These are phyloP conservation scores for Australoheros scitulus DNA, from an alignment of 2,113 vertebrate species.

Conservation along the genomic window DNA sequence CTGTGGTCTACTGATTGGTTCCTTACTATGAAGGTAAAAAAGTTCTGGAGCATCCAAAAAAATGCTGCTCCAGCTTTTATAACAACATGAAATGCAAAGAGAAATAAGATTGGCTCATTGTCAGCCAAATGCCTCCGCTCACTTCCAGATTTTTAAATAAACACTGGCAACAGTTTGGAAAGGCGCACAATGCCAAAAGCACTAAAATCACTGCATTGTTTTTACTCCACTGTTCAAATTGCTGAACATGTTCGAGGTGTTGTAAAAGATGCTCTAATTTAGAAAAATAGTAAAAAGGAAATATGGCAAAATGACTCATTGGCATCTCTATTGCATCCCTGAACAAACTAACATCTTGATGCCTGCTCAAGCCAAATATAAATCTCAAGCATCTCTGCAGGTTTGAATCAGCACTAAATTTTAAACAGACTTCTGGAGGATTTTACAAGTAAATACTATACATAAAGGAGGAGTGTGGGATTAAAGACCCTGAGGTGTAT, in stretches of 20 bases:
- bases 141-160: not conserved
- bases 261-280: not conserved
- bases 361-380: not conserved
- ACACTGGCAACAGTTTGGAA: not conserved
- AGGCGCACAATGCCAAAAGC: not conserved
- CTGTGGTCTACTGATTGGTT: not conserved
- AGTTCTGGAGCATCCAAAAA: not conserved
- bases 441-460: not conserved
- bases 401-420: conserved; percentile 11
- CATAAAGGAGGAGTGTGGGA: not conserved
- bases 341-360: not conserved
- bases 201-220: not conserved
- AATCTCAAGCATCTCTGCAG: not conserved
- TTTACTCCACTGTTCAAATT: not conserved
- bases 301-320: not conserved
- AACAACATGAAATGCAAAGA: not conserved
- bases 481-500: not conserved
- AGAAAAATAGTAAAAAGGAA: not conserved
- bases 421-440: not conserved
- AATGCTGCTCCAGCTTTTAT: not conserved
- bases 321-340: not conserved
- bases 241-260: not conserved
- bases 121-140: not conserved
- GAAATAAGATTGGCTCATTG: not conserved
- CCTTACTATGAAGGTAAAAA: not conserved